A percentile compares a stretch with the other conserved stretches of the same genome.
Evolutionary conservation across 2,888 invertebrate species (phyloP).

Genomic region (Capitulum mitella): DNA sequence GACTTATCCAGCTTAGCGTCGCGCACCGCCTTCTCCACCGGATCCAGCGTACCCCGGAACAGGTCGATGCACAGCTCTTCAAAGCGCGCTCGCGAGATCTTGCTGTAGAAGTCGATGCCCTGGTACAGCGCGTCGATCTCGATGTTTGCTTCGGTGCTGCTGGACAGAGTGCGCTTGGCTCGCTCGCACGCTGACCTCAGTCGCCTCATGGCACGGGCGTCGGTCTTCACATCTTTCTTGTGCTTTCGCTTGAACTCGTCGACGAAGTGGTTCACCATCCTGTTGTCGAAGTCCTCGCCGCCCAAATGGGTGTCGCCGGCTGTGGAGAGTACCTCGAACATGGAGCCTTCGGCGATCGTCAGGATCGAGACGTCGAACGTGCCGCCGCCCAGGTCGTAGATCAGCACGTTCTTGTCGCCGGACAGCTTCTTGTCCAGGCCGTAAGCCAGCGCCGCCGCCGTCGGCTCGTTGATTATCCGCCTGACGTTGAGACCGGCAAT

Average conservation of each 20-base stretch:
- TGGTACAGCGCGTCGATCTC: slow-evolving; percentile 94
- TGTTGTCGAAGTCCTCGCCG: slow-evolving; percentile 86
- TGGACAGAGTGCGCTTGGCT: slow-evolving; percentile 77
- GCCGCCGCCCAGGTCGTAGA: slow-evolving; percentile 52
- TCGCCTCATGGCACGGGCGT: slow-evolving; percentile 84
- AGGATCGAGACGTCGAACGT: slow-evolving; percentile 93
- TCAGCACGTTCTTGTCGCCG: slow-evolving; percentile 48
- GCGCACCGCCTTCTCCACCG: slow-evolving; percentile 56
- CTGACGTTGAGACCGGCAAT: slow-evolving; percentile 50
- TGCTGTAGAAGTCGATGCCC: slow-evolving; percentile 93
- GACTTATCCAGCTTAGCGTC: slow-evolving; percentile 56
- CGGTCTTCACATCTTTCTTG: slow-evolving; percentile 77
- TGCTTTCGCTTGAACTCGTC: slow-evolving; percentile 88
- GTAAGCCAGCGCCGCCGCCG: slow-evolving; percentile 49
- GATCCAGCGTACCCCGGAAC: slow-evolving; percentile 55
- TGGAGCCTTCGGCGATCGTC: slow-evolving; percentile 79
- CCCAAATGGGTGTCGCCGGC: slow-evolving; percentile 91
- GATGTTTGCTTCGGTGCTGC: slow-evolving; percentile 81
- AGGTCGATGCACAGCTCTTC: slow-evolving; percentile 58
- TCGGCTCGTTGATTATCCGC: slow-evolving; percentile 48
- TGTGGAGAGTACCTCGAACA: slow-evolving; percentile 90
- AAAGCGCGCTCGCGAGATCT: slow-evolving; percentile 89
- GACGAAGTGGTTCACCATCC: slow-evolving; percentile 81
- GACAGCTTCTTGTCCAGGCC: slow-evolving; percentile 47
- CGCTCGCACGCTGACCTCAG: slow-evolving; percentile 86